These are phyloP conservation scores for Herminia tarsipennalis DNA, from an alignment of 2,888 invertebrate genomes.

Conservation along the genomic window DNA sequence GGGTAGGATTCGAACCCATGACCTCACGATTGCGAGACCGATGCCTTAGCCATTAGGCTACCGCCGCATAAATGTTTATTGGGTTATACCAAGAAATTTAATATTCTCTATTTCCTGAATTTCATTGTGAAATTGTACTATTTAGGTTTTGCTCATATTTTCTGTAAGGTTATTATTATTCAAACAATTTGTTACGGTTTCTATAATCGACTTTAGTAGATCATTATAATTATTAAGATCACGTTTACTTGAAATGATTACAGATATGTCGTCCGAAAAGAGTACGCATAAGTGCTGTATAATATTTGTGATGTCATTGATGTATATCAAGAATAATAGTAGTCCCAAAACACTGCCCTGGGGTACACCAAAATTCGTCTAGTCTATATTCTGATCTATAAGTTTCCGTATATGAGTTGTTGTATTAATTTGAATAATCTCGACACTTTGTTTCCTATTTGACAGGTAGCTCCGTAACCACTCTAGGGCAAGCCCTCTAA, in stretches of 20 bases:
- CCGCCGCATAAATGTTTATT: not conserved
- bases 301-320: too few relatives aligned
- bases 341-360: slow-evolving; percentile 21
- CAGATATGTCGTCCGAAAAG: slow-evolving; percentile 17
- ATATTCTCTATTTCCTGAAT: too few relatives aligned
- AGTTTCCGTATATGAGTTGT: too few relatives aligned
- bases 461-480: too few relatives aligned
- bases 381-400: not conserved
- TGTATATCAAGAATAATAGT: slow-evolving; percentile 10
- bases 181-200: not conserved
- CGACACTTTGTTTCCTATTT: too few relatives aligned
- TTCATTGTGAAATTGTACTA: slow-evolving; percentile 6
- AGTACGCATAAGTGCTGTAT: slow-evolving; percentile 7
- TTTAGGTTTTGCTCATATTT: not conserved
- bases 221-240: not conserved
- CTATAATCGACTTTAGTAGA: not conserved
- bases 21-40: too few relatives aligned
- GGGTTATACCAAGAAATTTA: not conserved
- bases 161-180: not conserved
- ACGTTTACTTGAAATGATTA: not conserved
- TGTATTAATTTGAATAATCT: too few relatives aligned
- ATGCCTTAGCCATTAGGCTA: too few relatives aligned
- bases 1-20: too few relatives aligned
- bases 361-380: slow-evolving; percentile 4
- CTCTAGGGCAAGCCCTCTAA: not conserved